Conservation (phyloP, 1,140 invertebrate genomes). For the Euglossa dilemma region DNA sequence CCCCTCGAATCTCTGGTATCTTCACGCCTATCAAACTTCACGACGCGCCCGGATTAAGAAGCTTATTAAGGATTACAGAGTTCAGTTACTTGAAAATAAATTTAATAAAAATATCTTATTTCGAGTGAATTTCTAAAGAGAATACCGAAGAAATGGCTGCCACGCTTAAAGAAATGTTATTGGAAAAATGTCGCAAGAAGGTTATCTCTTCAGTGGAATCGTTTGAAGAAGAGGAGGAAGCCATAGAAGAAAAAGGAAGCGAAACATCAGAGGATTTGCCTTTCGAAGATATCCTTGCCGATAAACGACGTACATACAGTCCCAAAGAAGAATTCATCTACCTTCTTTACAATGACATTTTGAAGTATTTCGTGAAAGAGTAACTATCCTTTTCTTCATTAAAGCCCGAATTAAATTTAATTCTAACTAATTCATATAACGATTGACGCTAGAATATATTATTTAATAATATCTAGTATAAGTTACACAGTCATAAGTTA, state of each 20-base stretch:
- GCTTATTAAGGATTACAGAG: too few relatives aligned
- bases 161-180: slow-evolving; percentile 27
- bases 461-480: too few relatives aligned
- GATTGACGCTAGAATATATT: too few relatives aligned
- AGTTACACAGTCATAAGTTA: too few relatives aligned
- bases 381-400: slow-evolving; percentile 40
- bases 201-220: neutral
- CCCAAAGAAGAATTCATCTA: slow-evolving; percentile 60
- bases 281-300: slow-evolving; percentile 57
- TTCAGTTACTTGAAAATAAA: neutral
- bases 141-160: neutral
- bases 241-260: neutral
- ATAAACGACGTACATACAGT: slow-evolving; percentile 54
- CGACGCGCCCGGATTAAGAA: neutral
- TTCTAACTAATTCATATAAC: neutral
- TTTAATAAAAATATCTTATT: neutral
- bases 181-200: slow-evolving; percentile 36
- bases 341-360: slow-evolving; percentile 61
- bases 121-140: neutral
- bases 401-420: neutral
- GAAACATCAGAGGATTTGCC: slow-evolving; percentile 29
- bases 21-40: neutral
- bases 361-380: slow-evolving; percentile 51
- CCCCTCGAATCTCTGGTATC: neutral
- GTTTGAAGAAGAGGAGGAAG: slow-evolving; percentile 25